Evolutionary conservation across 2,113 vertebrate species (phyloP).

Genomic region (Caranx melampygus): DNA sequence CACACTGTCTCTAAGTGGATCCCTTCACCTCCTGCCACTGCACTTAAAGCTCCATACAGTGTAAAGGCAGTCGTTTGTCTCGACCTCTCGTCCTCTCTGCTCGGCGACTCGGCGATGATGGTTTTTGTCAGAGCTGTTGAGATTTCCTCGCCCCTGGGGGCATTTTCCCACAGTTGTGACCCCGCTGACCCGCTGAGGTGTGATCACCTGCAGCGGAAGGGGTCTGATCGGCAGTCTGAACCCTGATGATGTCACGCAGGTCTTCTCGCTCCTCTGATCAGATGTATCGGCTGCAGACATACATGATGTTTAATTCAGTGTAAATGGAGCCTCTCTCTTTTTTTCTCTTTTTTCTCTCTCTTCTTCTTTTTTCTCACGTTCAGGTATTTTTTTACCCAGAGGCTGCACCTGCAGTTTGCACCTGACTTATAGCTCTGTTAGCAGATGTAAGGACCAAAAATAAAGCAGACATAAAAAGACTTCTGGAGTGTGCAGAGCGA

Average conservation of each 20-base stretch:
- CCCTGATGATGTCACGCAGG: neutral
- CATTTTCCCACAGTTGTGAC: slow-evolving; percentile 48
- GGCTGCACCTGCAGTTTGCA: neutral
- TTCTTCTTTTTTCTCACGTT: neutral
- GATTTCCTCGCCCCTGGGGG: slow-evolving; percentile 37
- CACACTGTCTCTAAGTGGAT: too few species aligned
- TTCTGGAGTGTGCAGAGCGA: neutral
- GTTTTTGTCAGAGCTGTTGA: slow-evolving; percentile 39
- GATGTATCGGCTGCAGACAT: neutral
- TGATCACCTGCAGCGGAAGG: slow-evolving; percentile 9
- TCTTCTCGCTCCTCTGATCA: neutral
- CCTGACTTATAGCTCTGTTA: neutral
- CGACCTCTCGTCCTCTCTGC: slow-evolving; percentile 8
- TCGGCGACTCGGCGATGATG: slow-evolving; percentile 32
- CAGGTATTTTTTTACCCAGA: neutral
- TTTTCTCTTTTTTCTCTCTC: too few species aligned
- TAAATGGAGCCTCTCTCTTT: neutral
- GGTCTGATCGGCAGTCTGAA: neutral
- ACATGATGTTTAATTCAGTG: neutral
- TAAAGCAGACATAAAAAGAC: neutral
- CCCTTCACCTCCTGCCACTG: too few species aligned
- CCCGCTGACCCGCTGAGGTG: slow-evolving; percentile 42
- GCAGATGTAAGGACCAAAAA: neutral
- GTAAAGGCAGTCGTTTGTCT: too few species aligned
- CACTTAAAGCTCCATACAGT: too few species aligned